phyloP scores from a whole-genome alignment of 1,140 invertebrate genomes.

The Cydia splendana region DNA sequence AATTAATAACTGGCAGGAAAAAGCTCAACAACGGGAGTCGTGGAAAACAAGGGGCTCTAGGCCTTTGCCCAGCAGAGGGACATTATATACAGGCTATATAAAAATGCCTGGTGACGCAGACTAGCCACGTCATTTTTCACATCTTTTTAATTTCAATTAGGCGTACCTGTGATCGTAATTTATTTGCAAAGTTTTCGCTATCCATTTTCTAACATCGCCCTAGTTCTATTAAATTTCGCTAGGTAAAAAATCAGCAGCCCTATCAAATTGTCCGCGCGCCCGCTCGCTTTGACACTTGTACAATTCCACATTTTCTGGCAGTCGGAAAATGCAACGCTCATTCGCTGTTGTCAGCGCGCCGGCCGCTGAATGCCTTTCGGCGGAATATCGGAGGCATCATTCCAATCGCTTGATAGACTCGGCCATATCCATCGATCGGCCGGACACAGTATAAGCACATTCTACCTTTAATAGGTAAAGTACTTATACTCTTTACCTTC shows the following conservation, averaged over 20 bases:
- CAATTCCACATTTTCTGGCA: neutral
- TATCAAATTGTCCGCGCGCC: neutral
- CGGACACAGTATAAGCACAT: neutral
- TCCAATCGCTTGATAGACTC: neutral
- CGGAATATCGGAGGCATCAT: neutral
- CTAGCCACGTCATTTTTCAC: neutral
- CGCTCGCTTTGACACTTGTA: neutral
- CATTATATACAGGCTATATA: no score
- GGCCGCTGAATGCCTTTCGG: neutral
- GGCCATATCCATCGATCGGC: no score
- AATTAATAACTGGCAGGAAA: no score
- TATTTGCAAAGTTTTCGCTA: neutral
- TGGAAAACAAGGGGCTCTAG: no score
- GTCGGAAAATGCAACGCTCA: neutral
- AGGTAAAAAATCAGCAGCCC: neutral
- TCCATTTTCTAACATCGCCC: neutral
- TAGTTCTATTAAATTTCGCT: neutral
- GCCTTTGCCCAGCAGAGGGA: no score
- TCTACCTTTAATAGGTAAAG: no score
- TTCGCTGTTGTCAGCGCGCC: constrained; percentile 11
- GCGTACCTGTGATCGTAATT: neutral
- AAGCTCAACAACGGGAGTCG: no score
- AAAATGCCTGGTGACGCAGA: no score
- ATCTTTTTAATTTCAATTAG: neutral
- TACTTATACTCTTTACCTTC: no score